Percentiles rank a stretch among this genome's conserved stretches.
These are phyloP conservation scores for Crematogaster levior DNA, from an alignment of 2,888 invertebrate genomes.

Conservation along the genomic window DNA sequence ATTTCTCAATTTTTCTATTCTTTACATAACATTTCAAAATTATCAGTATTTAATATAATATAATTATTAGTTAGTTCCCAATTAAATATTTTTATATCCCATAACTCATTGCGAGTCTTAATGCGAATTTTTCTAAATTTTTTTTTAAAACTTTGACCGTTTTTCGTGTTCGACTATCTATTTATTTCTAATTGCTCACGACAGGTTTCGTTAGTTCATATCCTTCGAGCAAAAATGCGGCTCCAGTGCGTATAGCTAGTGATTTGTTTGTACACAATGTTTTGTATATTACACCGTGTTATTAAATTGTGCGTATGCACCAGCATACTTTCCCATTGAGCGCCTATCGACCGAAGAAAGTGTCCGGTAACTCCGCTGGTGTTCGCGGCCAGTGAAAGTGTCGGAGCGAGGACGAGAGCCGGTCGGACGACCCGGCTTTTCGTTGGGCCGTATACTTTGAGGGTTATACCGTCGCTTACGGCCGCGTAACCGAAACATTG, in stretches of 20 bases:
- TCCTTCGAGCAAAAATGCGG: not conserved
- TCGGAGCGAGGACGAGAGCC: constrained; percentile 72
- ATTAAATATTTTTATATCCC: not conserved
- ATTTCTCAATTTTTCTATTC: not conserved
- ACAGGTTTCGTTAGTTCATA: not conserved
- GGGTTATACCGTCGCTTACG: constrained; percentile 26
- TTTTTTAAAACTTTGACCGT: not conserved
- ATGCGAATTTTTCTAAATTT: too few relatives aligned
- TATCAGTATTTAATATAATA: not conserved
- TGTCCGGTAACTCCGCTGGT: constrained; percentile 80
- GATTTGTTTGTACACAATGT: constrained; percentile 34
- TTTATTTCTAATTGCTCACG: not conserved
- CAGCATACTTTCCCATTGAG: constrained; percentile 84
- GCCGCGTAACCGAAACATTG: constrained; percentile 26
- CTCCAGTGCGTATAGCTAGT: not conserved
- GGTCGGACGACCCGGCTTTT: constrained; percentile 62
- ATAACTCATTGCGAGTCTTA: not conserved
- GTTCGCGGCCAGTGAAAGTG: constrained; percentile 84
- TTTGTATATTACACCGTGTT: constrained; percentile 6
- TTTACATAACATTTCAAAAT: not conserved
- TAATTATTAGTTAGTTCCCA: not conserved
- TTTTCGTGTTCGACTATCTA: not conserved
- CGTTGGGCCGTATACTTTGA: constrained; percentile 61
- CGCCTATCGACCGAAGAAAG: constrained; percentile 85
- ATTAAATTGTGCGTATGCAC: constrained; percentile 59